Percentiles rank a stretch among this genome's conserved stretches.
phyloP scores from a whole-genome alignment of 2,113 vertebrate species.

The Gnathonemus longibarbis region DNA sequence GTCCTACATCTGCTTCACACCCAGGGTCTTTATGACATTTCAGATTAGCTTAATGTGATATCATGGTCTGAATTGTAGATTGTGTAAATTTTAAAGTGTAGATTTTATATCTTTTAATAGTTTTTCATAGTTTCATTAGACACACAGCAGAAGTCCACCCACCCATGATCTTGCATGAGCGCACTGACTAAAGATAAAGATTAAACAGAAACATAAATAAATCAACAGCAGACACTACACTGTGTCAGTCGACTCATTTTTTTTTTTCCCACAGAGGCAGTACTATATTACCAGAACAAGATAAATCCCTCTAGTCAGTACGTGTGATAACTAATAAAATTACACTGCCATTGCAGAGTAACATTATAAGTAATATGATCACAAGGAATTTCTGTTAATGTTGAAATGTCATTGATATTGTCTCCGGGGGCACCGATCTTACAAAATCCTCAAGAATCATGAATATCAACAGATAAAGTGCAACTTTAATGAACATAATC shows the following conservation, averaged over 20 bases:
- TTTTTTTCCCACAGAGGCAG: constrained; percentile 42
- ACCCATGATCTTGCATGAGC: not conserved
- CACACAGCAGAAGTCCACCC: not conserved
- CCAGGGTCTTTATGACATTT: not conserved
- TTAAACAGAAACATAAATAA: constrained; percentile 58
- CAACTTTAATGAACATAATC: constrained; percentile 48
- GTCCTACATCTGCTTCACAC: not conserved
- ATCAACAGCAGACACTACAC: constrained; percentile 35
- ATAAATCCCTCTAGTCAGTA: not conserved
- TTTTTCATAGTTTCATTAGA: not conserved
- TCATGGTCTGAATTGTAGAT: not conserved
- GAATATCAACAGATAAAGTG: constrained; percentile 63
- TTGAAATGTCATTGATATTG: not conserved
- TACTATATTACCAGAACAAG: constrained; percentile 15
- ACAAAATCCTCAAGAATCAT: constrained; percentile 48
- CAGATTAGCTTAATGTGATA: not conserved
- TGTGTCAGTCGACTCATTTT: not conserved
- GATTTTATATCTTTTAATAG: not conserved
- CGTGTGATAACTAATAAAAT: not conserved
- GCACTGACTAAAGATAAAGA: constrained; percentile 33
- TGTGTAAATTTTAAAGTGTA: not conserved
- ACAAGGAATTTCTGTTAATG: not conserved
- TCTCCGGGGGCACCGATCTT: not conserved
- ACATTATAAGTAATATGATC: constrained; percentile 3
- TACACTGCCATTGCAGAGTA: not conserved